Evolutionary conservation across 2,113 vertebrate species (phyloP), one percentile per base, ranked within the genome.

Genomic region (Pelecanus crispus): DNA sequence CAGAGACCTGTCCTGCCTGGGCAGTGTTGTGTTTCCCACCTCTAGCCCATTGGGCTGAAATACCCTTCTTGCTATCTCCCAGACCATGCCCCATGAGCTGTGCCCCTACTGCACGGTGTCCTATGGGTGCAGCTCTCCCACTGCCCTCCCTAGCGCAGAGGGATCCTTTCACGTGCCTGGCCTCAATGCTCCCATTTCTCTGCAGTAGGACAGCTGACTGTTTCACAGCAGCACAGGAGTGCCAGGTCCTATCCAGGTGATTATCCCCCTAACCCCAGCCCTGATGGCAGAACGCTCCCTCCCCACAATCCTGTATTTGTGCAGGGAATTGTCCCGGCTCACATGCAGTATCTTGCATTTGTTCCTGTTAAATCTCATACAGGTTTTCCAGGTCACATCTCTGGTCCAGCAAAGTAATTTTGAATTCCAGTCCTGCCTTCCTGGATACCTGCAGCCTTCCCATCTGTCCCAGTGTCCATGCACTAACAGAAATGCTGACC

Each of bases 401-500:
- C 40, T 13, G 3, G 45, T 77, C 36, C 31, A 53, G 34, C 5
- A 80, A 88, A 67, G 49, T 86, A 65, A 88, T 94, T 94, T 79
- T 44, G 40, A 75, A 61, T 91, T 90, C 70, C 28, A 47, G 12
- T 81, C 49, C 38, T 92, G 44, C 40, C 78, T 94, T 95, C 81
- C 89, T 79, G 93, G 70, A 91, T 78, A 87, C 94, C 84, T 90
- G 62, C 92, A 91, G 94, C 40, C 40, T 80, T 88, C 21, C 87
- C 44, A 11, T 89, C 94, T 96, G 94, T 93, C 55, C 55, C 36
- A 21, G 18, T 82, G 59, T 53, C 87, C 70, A 58, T 68, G 28
- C 44, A 40, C 32, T 72, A 68, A 7, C 10, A 75, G 38, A 78
- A 95, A 56, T 1, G 12, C 68, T 94, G 81, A 49, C 40, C 45